Conservation (phyloP, 1,140 invertebrate genomes). For the Mylabris phalerata region DNA sequence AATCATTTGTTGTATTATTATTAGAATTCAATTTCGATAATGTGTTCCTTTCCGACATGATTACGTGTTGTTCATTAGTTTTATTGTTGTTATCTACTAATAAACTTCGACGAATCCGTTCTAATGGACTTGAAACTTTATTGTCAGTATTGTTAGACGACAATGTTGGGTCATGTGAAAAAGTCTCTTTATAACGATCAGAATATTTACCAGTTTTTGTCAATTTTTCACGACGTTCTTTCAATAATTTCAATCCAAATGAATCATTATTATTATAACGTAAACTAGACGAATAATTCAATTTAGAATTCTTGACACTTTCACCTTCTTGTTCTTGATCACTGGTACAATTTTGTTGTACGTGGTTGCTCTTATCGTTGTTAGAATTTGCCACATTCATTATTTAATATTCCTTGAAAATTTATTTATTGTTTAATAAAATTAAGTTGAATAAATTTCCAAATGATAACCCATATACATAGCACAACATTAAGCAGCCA, state of each 20-base stretch:
- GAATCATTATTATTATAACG: constrained; percentile 18
- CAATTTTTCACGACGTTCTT: constrained; percentile 31
- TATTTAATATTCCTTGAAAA: too few species aligned
- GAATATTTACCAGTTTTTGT: constrained; percentile 36
- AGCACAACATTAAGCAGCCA: too few species aligned
- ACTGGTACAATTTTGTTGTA: too few species aligned
- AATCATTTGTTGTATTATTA: constrained; percentile 38
- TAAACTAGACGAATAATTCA: too few species aligned
- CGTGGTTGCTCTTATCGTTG: too few species aligned
- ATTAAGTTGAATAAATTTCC: too few species aligned
- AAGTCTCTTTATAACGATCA: constrained; percentile 35
- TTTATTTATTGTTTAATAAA: too few species aligned
- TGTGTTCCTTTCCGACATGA: neutral
- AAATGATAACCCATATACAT: too few species aligned
- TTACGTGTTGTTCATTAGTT: too few species aligned
- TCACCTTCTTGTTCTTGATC: too few species aligned
- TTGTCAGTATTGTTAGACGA: constrained; percentile 11
- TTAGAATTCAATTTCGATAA: constrained; percentile 21
- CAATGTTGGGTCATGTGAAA: constrained; percentile 26
- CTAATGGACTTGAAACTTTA: neutral
- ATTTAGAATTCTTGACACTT: too few species aligned
- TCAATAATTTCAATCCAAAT: constrained; percentile 32
- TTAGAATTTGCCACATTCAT: too few species aligned
- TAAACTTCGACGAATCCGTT: neutral
- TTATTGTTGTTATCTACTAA: neutral